phyloP scores from a whole-genome alignment of 2,113 vertebrate species.

The Rhabdornis inornatus region DNA sequence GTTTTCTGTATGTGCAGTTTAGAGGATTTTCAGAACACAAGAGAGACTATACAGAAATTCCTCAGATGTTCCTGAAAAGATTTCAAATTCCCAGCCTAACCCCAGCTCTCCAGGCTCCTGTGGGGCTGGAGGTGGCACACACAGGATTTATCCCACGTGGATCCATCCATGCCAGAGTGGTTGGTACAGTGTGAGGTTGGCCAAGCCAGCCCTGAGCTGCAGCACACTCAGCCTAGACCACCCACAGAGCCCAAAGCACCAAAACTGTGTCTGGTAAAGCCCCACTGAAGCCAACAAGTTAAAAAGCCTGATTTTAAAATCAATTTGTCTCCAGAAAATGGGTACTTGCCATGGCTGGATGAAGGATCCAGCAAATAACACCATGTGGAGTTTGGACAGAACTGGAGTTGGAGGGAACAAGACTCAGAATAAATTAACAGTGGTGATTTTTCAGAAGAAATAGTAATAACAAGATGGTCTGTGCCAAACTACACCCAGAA shows the following conservation, averaged over 20 bases:
- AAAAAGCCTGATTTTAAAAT: rapidly evolving
- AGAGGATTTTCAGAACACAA: too few relatives aligned
- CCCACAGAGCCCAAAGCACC: neutral
- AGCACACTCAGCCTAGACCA: neutral
- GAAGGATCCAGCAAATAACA: neutral
- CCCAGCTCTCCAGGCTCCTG: neutral
- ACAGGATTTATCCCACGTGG: neutral
- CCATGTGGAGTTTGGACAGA: rapidly evolving
- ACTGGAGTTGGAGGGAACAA: neutral
- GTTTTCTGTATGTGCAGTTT: too few relatives aligned
- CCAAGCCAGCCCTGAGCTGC: neutral
- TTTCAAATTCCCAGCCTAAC: neutral
- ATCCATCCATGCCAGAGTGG: rapidly evolving
- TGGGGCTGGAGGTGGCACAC: neutral
- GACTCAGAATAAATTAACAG: neutral
- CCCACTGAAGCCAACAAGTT: neutral
- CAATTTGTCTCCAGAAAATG: neutral
- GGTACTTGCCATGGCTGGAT: neutral
- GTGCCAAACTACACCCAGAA: neutral
- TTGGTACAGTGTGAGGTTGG: neutral
- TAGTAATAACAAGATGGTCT: rapidly evolving
- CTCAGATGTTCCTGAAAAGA: too few relatives aligned
- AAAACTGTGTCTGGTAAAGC: rapidly evolving
- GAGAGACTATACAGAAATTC: too few relatives aligned
- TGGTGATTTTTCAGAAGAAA: neutral